Evolutionary conservation across 2,113 vertebrate genomes (phyloP), one percentile per base, ranked within the genome.

Genomic region (Dromiciops gliroides): DNA sequence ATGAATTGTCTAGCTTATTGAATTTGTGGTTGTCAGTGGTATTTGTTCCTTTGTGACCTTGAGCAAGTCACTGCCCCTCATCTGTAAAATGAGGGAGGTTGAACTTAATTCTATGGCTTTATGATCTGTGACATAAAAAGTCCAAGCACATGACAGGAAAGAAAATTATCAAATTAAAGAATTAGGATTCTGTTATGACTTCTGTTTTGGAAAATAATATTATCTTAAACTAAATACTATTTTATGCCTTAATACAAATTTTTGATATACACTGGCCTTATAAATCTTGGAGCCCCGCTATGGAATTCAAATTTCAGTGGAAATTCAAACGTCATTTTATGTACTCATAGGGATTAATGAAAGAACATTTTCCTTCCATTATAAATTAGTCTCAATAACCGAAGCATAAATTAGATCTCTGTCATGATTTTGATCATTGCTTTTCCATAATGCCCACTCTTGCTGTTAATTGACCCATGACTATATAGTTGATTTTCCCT

Each of bases 121-220:
- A 75, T 22, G 37, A 22, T n/a, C 16, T n/a, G 5, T 75, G 14
- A 75, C 37, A 75, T n/a, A 75, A 75, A 75, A 75, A 16, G 31
- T 16, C 37, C 37, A 75, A n/a, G 47, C 49, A 60, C n/a, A 52
- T 50, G 90, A 50, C 47, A 67, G 83, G 75, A 44, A 47, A 88
- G 92, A 91, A 93, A 90, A 88, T 8, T 22, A 90, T 49, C 60
- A 91, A 23, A 28, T 91, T 90, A 91, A 48, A 83, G 89, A 8
- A 14, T 83, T 60, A 94, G 75, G 53, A 12, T 88, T 83, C 51
- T 90, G 14, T 48, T 94, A 67, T 31, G 31, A 53, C 51, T 53
- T 89, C 89, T 28, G 48, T 91, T 75, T 26, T 89, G 10, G 90
- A 90, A 92, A 89, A 44, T 37, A 50, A 53, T 9, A 53, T 53